phyloP scores from a whole-genome alignment of 2,888 invertebrate species.

The Lepidochitona cinerea region DNA sequence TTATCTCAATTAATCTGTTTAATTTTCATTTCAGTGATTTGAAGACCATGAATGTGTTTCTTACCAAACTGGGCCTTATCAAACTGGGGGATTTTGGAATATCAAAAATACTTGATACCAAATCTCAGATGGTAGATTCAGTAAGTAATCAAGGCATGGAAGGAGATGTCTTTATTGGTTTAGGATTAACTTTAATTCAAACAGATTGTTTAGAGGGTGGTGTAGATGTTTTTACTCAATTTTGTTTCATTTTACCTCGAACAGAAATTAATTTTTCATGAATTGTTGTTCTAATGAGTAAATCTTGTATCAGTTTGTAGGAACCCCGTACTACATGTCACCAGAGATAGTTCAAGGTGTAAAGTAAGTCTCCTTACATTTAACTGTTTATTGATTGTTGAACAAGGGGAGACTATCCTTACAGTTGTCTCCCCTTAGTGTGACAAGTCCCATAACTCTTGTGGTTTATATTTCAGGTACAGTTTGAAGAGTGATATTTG shows the following conservation, averaged over 20 bases:
- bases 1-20: no score
- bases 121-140: constrained; percentile 63
- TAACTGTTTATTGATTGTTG: not conserved
- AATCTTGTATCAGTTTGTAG: constrained; percentile 59
- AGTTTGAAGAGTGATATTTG: constrained; percentile 68
- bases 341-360: constrained; percentile 69
- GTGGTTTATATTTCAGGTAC: constrained; percentile 49
- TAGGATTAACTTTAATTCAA: no score
- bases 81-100: constrained; percentile 72
- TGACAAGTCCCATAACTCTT: not conserved
- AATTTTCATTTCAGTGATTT: constrained; percentile 61
- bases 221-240: no score
- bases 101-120: constrained; percentile 64
- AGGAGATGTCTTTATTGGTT: no score
- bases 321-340: constrained; percentile 71
- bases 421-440: not conserved
- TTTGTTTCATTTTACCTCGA: no score
- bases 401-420: no score
- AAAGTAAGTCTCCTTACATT: constrained; percentile 45
- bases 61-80: constrained; percentile 65
- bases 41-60: constrained; percentile 69
- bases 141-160: no score
- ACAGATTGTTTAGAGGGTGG: no score
- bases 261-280: no score
- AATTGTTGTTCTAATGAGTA: no score